A percentile compares a stretch with the other conserved stretches of the same genome.
These are phyloP conservation scores for Oscheius sp. DNA, from an alignment of 2,888 invertebrate species.

Conservation along the genomic window DNA sequence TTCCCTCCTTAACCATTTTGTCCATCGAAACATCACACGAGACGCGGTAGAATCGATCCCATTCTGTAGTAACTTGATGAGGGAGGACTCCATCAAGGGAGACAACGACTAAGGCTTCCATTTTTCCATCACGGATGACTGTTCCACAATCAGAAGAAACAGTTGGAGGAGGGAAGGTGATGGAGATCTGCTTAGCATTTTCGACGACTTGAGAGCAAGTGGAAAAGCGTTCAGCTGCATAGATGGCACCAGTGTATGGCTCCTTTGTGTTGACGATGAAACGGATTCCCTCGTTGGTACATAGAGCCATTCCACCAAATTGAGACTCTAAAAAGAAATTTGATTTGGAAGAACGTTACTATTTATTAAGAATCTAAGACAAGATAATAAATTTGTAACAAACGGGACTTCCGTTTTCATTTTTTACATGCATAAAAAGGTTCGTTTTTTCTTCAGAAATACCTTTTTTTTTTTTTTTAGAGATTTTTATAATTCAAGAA, in stretches of 20 bases:
- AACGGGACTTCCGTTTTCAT: too few species aligned
- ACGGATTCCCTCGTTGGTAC: slow-evolving; percentile 70
- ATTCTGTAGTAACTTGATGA: slow-evolving; percentile 71
- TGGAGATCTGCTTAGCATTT: slow-evolving; percentile 70
- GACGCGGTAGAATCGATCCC: slow-evolving; percentile 71
- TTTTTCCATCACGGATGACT: slow-evolving; percentile 68
- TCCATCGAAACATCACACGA: slow-evolving; percentile 70
- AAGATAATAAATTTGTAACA: too few species aligned
- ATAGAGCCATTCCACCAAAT: slow-evolving; percentile 71
- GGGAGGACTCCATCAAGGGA: slow-evolving; percentile 70
- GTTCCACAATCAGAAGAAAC: slow-evolving; percentile 70
- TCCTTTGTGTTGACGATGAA: slow-evolving; percentile 71
- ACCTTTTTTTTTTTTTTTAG: too few species aligned
- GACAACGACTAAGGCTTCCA: slow-evolving; percentile 71
- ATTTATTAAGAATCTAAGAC: too few species aligned
- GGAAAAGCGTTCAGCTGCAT: slow-evolving; percentile 70
- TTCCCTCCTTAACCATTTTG: slow-evolving; percentile 70
- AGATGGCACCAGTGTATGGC: slow-evolving; percentile 71
- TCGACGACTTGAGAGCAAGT: slow-evolving; percentile 70
- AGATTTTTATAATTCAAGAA: too few species aligned
- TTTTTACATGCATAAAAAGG: too few species aligned
- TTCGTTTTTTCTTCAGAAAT: too few species aligned
- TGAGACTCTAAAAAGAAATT: slow-evolving; percentile 60
- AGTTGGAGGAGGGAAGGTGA: slow-evolving; percentile 71
- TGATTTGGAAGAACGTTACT: too few species aligned